These are phyloP conservation scores for Antedon mediterranea DNA, from an alignment of 53 echinoderm and acorn worm genomes.

Conservation along the genomic window DNA sequence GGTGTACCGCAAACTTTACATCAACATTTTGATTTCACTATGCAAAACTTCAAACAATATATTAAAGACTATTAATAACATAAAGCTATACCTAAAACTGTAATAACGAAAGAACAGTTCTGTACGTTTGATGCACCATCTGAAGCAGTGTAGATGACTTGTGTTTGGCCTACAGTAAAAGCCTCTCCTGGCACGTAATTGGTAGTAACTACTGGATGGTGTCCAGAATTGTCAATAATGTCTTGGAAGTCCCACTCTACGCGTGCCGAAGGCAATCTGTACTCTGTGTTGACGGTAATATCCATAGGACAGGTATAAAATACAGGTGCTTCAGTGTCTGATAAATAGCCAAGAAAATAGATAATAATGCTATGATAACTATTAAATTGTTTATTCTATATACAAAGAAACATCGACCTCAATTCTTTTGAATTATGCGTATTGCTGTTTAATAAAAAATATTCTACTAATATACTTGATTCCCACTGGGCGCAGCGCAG, in stretches of 20 bases:
- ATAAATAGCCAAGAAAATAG: neutral
- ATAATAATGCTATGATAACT: too few relatives aligned
- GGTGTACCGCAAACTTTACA: too few relatives aligned
- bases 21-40: too few relatives aligned
- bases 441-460: too few relatives aligned
- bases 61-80: too few relatives aligned
- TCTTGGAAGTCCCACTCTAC: constrained; percentile 17
- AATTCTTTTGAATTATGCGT: too few relatives aligned
- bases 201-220: constrained; percentile 8
- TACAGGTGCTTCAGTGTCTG: constrained; percentile 7
- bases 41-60: too few relatives aligned
- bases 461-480: too few relatives aligned
- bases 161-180: neutral
- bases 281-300: neutral
- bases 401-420: too few relatives aligned
- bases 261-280: neutral
- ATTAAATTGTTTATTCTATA: too few relatives aligned
- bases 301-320: constrained; percentile 30
- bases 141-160: neutral
- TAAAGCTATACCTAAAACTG: neutral
- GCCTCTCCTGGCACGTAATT: neutral
- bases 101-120: neutral
- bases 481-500: too few relatives aligned
- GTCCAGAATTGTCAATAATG: constrained; percentile 22
- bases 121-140: neutral